Conservation (phyloP, 2,888 invertebrate species). For the Branchipolynoe longqiensis region DNA sequence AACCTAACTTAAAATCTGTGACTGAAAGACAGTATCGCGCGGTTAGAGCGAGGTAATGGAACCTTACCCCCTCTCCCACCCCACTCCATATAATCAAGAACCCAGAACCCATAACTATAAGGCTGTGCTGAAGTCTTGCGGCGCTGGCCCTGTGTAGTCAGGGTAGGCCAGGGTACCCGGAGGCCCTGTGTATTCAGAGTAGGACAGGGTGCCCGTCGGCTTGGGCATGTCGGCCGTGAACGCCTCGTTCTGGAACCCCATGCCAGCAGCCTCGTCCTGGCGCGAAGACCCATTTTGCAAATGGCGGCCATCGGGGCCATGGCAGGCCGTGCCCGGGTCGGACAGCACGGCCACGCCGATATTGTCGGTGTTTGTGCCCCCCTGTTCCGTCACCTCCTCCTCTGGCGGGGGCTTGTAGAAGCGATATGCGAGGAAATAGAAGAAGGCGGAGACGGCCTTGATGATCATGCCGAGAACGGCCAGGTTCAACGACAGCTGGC, state of each 20-base stretch:
- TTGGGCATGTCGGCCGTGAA: not conserved
- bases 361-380: too few species aligned
- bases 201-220: too few species aligned
- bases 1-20: not conserved
- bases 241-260: not conserved
- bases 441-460: conserved; percentile 38
- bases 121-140: not conserved
- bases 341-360: too few species aligned
- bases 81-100: too few species aligned
- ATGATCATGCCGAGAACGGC: conserved; percentile 45
- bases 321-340: not conserved
- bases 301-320: not conserved
- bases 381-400: not conserved
- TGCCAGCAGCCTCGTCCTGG: too few species aligned
- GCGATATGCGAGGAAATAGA: conserved; percentile 21
- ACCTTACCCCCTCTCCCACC: too few species aligned
- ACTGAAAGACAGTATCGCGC: too few species aligned
- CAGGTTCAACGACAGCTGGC: not conserved
- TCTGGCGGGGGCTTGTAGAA: conserved; percentile 43
- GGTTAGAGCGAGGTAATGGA: too few species aligned
- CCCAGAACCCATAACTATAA: too few species aligned
- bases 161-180: too few species aligned
- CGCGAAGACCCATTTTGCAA: too few species aligned
- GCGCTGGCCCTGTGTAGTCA: not conserved
- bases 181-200: too few species aligned